These are phyloP conservation scores for Naja naja DNA, from an alignment of 2,113 vertebrate genomes.

Conservation along the genomic window DNA sequence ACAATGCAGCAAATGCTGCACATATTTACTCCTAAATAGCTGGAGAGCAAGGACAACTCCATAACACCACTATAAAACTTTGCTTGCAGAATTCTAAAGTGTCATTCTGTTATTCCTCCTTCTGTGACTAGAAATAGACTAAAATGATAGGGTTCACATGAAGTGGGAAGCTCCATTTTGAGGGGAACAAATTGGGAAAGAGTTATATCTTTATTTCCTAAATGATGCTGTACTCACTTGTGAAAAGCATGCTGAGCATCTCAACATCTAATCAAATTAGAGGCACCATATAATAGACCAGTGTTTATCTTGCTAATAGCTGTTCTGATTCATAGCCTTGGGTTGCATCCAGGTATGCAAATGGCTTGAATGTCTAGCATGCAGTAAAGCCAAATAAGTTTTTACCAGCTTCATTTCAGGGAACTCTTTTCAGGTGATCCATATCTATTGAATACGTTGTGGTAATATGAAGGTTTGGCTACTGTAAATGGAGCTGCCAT, in stretches of 20 bases:
- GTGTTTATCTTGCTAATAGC: neutral
- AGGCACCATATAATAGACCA: neutral
- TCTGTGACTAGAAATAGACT: neutral
- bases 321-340: neutral
- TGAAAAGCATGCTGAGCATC: neutral
- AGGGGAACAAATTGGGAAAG: neutral
- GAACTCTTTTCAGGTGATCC: neutral
- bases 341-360: neutral
- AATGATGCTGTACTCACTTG: neutral
- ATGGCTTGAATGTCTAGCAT: neutral
- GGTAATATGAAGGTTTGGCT: neutral
- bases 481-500: neutral
- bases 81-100: neutral
- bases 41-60: neutral
- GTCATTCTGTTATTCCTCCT: neutral
- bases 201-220: neutral
- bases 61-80: neutral
- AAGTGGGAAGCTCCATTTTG: neutral
- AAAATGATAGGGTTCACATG: neutral
- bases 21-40: neutral
- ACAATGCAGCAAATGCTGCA: neutral
- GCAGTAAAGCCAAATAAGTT: neutral
- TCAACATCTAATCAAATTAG: neutral
- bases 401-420: neutral
- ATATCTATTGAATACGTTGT: neutral